These are phyloP conservation scores for Tipula helvola DNA, from an alignment of 2,888 invertebrate genomes.

Conservation along the genomic window DNA sequence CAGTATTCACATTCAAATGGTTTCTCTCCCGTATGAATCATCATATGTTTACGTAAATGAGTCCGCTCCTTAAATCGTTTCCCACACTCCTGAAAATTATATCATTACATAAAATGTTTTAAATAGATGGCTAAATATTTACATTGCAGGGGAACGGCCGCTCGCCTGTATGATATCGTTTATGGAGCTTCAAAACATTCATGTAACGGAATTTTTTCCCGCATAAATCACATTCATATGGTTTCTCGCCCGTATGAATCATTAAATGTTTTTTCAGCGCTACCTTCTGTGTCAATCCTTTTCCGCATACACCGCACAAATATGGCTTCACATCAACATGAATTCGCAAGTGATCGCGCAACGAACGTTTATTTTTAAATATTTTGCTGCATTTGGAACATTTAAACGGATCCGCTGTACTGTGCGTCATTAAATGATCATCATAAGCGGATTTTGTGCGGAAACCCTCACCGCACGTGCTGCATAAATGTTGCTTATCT, in stretches of 20 bases:
- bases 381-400: background rate
- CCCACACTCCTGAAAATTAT: background rate
- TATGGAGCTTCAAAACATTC: background rate
- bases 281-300: background rate
- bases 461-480: constrained; percentile 4
- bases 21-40: background rate
- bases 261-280: constrained; percentile 4
- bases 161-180: background rate
- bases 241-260: constrained; percentile 1
- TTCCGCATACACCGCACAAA: background rate
- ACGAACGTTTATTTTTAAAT: background rate
- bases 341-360: background rate
- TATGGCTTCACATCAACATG: background rate
- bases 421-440: background rate
- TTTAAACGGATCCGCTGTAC: background rate
- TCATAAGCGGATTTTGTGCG: background rate
- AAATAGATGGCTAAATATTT: background rate
- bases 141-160: background rate
- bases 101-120: background rate
- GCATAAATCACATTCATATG: background rate
- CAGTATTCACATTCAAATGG: constrained; percentile 5
- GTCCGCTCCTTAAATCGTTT: background rate
- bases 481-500: background rate
- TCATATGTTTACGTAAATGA: background rate
- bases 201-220: constrained; percentile 6